Conservation (phyloP, 1,140 invertebrate genomes). For the Camponotus pennsylvanicus region DNA sequence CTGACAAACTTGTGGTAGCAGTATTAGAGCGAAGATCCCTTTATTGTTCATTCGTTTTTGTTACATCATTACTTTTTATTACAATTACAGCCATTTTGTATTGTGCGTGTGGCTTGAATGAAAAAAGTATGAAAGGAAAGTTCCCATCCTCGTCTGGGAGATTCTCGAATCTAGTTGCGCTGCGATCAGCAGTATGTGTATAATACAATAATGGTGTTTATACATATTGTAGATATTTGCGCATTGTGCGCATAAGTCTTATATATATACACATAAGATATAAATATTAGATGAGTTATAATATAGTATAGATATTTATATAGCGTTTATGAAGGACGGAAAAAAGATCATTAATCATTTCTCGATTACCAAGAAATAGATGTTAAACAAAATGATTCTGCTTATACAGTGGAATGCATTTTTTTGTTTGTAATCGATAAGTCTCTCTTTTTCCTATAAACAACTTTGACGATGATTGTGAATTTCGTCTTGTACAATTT, state of each 20-base stretch:
- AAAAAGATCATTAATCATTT: constrained; percentile 36
- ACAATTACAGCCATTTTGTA: constrained; percentile 82
- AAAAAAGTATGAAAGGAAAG: constrained; percentile 31
- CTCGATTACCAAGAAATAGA: constrained; percentile 37
- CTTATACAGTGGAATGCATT: constrained; percentile 74
- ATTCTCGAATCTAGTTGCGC: constrained; percentile 31
- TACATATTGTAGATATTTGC: constrained; percentile 83
- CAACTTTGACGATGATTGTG: constrained; percentile 51
- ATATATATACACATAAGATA: constrained; percentile 71
- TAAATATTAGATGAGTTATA: constrained; percentile 74
- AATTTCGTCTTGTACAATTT: constrained; percentile 47
- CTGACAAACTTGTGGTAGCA: constrained; percentile 80
- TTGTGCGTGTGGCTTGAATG: constrained; percentile 65
- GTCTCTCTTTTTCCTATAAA: constrained; percentile 43
- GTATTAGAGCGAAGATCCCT: constrained; percentile 83
- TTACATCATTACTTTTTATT: constrained; percentile 75
- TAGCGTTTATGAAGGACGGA: constrained; percentile 59
- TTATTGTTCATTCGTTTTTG: constrained; percentile 78
- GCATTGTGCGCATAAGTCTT: constrained; percentile 76
- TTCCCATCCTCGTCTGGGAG: constrained; percentile 19
- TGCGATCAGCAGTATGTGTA: constrained; percentile 43
- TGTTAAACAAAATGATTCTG: constrained; percentile 52
- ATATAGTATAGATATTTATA: constrained; percentile 78
- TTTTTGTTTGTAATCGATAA: constrained; percentile 69
- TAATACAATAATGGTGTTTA: constrained; percentile 81